A percentile compares a stretch with the other conserved stretches of the same genome.
Conservation (phyloP, 2,888 invertebrate species). For the Smittia aterrima region DNA sequence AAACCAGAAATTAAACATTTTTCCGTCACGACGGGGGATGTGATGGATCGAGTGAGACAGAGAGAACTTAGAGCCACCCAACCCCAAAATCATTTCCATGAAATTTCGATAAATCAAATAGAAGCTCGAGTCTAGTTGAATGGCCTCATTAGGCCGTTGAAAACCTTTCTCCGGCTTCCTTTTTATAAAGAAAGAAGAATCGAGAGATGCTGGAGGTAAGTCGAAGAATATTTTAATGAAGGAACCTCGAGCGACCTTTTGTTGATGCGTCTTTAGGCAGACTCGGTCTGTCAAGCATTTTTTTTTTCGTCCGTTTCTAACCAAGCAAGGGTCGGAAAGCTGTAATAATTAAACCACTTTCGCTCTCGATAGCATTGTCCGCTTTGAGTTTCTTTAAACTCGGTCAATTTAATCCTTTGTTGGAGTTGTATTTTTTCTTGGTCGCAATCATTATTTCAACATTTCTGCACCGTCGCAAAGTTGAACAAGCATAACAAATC, state of each 20-base stretch:
- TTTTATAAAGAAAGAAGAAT: neutral
- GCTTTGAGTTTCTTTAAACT: neutral
- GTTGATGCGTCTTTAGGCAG: neutral
- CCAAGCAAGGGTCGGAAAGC: too few species aligned
- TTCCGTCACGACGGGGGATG: neutral
- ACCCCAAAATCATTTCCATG: conserved; percentile 9
- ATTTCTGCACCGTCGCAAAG: too few species aligned
- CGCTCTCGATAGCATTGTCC: neutral
- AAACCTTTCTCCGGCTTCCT: neutral
- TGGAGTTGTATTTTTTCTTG: too few species aligned
- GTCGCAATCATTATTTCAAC: neutral
- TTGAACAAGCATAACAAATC: too few species aligned
- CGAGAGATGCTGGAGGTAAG: neutral
- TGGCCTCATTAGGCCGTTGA: conserved; percentile 30
- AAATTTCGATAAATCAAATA: conserved; percentile 37
- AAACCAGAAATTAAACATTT: neutral
- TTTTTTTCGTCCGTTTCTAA: too few species aligned
- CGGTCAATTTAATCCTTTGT: conserved; percentile 36
- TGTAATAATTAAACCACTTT: neutral
- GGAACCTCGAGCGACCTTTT: neutral
- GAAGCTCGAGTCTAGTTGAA: conserved; percentile 23
- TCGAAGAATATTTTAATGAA: neutral
- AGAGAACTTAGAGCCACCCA: neutral
- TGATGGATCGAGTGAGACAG: neutral
- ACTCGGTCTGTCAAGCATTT: too few species aligned